Conservation (phyloP, 2,888 invertebrate species). For the Sinohyriopsis cumingii region DNA sequence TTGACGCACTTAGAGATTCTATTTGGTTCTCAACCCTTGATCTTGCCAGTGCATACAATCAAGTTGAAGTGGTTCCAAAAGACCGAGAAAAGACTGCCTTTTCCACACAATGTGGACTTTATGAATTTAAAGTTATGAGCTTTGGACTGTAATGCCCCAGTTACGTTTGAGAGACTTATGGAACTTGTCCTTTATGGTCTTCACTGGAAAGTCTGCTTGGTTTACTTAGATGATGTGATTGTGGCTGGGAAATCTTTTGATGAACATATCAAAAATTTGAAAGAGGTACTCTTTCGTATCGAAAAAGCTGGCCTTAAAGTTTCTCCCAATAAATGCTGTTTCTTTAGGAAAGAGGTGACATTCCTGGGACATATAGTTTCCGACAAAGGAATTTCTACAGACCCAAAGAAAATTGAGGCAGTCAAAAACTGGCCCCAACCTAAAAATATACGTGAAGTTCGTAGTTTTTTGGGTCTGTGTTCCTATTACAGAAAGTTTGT, state of each 20-base stretch:
- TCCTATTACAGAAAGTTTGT: constrained; percentile 23
- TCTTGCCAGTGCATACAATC: constrained; percentile 13
- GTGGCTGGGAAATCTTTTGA: neutral
- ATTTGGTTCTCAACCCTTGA: constrained; percentile 20
- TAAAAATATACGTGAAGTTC: neutral
- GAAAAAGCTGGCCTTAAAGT: constrained; percentile 1
- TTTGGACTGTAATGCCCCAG: constrained; percentile 7
- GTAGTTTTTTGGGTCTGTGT: constrained; percentile 4
- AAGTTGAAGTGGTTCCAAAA: neutral
- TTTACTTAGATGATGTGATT: too few relatives aligned
- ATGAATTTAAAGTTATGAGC: constrained; percentile 6
- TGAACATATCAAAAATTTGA: constrained; percentile 1
- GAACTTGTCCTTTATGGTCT: neutral
- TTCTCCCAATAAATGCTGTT: constrained; percentile 2
- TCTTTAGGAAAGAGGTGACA: too few relatives aligned
- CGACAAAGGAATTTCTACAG: too few relatives aligned
- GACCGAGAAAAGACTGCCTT: constrained; percentile 10
- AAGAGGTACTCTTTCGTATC: neutral
- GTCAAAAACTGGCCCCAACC: constrained; percentile 3
- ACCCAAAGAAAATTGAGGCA: too few relatives aligned
- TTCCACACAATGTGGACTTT: constrained; percentile 4
- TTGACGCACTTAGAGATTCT: constrained; percentile 11
- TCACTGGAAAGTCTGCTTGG: neutral
- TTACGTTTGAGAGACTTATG: constrained; percentile 7
- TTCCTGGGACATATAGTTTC: too few relatives aligned